These are phyloP conservation scores for Tretioscincus oriximinensis DNA, from an alignment of 2,113 vertebrate species.

Conservation along the genomic window DNA sequence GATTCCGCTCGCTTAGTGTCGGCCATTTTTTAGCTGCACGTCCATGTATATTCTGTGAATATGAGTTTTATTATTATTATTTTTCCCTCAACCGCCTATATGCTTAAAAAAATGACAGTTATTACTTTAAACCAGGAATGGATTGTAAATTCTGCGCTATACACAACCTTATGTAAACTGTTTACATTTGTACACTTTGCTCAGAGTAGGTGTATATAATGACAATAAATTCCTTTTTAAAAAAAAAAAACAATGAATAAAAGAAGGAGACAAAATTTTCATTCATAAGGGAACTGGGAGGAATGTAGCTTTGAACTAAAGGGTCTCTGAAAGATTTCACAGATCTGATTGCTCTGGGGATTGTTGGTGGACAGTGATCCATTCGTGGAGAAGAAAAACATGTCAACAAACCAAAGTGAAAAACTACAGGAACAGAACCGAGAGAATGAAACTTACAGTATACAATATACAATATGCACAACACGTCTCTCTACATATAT, in stretches of 20 bases:
- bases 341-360: no score
- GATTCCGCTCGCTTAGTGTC: constrained; percentile 86
- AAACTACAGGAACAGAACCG: no score
- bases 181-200: constrained; percentile 81
- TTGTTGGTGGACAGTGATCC: neutral
- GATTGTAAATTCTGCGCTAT: constrained; percentile 68
- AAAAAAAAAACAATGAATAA: constrained; percentile 6
- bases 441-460: no score
- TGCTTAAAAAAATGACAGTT: constrained; percentile 63
- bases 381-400: no score
- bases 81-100: constrained; percentile 70
- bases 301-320: neutral
- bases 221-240: constrained; percentile 76
- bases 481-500: no score
- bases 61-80: constrained; percentile 61
- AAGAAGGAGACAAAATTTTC: neutral
- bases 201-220: constrained; percentile 72
- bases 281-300: neutral
- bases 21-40: constrained; percentile 54
- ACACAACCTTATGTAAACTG: constrained; percentile 65
- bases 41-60: constrained; percentile 84
- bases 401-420: no score
- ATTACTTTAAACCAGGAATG: constrained; percentile 65
- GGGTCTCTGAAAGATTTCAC: no score
- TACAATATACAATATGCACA: no score